phyloP scores from a whole-genome alignment of 2,888 invertebrate species.

The Eupithecia pulchellata region DNA sequence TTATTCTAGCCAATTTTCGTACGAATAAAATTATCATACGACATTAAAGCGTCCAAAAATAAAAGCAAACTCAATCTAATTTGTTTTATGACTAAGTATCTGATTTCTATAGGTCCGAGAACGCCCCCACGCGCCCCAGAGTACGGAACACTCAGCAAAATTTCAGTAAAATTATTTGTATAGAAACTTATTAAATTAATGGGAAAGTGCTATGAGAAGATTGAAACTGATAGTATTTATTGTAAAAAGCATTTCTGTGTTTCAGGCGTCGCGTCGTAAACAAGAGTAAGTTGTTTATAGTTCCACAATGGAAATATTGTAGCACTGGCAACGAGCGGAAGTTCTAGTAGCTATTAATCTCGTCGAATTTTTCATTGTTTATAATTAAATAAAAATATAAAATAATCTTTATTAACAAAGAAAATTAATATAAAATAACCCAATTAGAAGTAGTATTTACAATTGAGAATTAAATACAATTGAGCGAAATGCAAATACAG shows the following conservation, averaged over 20 bases:
- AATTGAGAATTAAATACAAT: no score
- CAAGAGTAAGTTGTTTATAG: conserved; percentile 27
- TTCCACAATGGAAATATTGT: conserved; percentile 22
- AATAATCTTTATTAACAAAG: no score
- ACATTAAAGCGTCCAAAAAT: neutral
- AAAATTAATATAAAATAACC: no score
- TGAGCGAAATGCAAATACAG: no score
- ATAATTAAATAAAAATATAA: no score
- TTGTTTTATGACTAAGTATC: neutral
- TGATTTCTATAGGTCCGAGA: neutral
- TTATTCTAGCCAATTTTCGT: no score
- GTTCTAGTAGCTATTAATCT: neutral
- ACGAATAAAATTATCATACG: no score
- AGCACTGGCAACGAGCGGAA: neutral
- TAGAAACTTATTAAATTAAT: conserved; percentile 62
- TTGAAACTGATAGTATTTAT: conserved; percentile 33
- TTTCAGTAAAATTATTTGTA: conserved; percentile 48
- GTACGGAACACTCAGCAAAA: neutral
- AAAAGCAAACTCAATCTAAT: neutral
- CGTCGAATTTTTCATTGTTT: neutral
- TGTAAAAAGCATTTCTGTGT: conserved; percentile 33
- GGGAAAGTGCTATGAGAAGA: conserved; percentile 23
- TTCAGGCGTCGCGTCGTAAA: conserved; percentile 26
- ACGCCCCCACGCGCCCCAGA: neutral
- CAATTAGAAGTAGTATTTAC: no score